Evolutionary conservation across 2,113 vertebrate genomes (phyloP).

Genomic region (Dunckerocampus dactyliophorus): DNA sequence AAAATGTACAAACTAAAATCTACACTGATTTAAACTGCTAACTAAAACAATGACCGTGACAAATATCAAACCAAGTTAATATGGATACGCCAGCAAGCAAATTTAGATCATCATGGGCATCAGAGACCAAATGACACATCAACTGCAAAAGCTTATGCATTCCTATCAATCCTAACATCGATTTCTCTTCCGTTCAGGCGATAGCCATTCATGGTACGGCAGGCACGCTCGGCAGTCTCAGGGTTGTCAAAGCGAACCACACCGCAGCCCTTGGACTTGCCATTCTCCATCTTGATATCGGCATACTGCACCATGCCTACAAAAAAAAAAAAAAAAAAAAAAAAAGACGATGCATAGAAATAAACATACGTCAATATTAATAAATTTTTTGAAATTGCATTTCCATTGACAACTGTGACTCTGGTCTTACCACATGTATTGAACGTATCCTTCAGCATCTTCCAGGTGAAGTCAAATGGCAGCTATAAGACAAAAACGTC

Average conservation of each 20-base stretch:
- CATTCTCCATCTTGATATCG: constrained; percentile 98
- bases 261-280: constrained; percentile 97
- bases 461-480: constrained; percentile 97
- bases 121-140: constrained; percentile 37
- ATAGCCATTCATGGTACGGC: constrained; percentile 93
- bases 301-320: constrained; percentile 93
- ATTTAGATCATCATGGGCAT: constrained; percentile 20
- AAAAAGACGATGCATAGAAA: neutral
- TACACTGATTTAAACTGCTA: constrained; percentile 27
- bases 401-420: neutral
- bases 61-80: constrained; percentile 44
- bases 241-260: constrained; percentile 94
- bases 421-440: constrained; percentile 88
- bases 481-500: constrained; percentile 72
- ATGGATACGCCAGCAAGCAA: constrained; percentile 9
- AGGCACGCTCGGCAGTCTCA: constrained; percentile 89
- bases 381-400: too few species aligned
- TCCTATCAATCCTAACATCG: constrained; percentile 93
- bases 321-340: too few species aligned
- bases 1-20: constrained; percentile 58
- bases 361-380: neutral
- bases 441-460: constrained; percentile 98
- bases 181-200: constrained; percentile 93
- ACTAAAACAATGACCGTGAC: constrained; percentile 49
- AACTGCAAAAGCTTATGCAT: constrained; percentile 74